Evolutionary conservation across 2,888 invertebrate genomes (phyloP).

Genomic region (Incurvaria masculella): DNA sequence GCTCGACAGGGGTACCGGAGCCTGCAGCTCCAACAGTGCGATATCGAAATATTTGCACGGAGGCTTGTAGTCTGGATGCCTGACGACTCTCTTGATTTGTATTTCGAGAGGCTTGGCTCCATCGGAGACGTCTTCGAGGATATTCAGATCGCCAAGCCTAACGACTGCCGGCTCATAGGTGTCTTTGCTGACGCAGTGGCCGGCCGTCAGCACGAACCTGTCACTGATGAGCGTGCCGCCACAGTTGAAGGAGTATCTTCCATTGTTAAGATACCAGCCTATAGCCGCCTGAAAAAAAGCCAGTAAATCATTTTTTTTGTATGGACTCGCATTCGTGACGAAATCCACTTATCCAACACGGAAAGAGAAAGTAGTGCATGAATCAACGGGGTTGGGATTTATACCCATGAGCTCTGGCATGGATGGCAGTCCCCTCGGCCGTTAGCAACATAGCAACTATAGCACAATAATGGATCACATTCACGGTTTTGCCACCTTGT

Average conservation of each 20-base stretch:
- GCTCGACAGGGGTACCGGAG: slow-evolving; percentile 9
- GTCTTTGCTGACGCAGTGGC: background rate
- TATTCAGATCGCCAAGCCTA: slow-evolving; percentile 37
- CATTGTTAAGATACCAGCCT: background rate
- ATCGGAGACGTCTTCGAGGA: slow-evolving; percentile 25
- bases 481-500: too few relatives aligned
- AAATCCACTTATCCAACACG: too few relatives aligned
- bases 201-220: slow-evolving; percentile 3
- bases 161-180: slow-evolving; percentile 32
- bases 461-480: too few relatives aligned
- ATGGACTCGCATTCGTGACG: too few relatives aligned
- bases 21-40: slow-evolving; percentile 43
- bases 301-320: too few relatives aligned
- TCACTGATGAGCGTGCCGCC: slow-evolving; percentile 4
- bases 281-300: background rate
- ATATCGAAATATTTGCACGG: slow-evolving; percentile 52
- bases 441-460: too few relatives aligned
- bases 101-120: slow-evolving; percentile 29
- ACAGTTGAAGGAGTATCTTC: slow-evolving; percentile 1
- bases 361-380: too few relatives aligned
- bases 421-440: too few relatives aligned
- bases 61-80: slow-evolving; percentile 42
- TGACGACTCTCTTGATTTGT: slow-evolving; percentile 23
- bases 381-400: too few relatives aligned
- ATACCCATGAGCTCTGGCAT: too few relatives aligned